phyloP scores from a whole-genome alignment of 2,113 vertebrate species.

The Cyanoderma ruficeps region DNA sequence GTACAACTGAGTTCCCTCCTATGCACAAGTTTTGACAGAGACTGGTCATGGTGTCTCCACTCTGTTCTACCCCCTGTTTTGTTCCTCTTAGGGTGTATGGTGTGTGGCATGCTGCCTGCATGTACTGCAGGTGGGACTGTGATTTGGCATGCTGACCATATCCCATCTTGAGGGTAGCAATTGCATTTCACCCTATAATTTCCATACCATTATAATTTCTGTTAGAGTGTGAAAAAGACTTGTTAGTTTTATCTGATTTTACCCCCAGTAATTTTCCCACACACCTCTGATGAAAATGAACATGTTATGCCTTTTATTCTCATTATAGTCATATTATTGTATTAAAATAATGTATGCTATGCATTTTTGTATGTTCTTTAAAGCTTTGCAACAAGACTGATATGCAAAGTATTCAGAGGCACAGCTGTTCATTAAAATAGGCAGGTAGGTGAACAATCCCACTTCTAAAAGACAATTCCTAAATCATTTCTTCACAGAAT shows the following conservation, averaged over 20 bases:
- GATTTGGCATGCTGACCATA: no score
- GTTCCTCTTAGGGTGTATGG: no score
- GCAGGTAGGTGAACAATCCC: background rate
- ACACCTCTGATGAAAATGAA: constrained; percentile 4
- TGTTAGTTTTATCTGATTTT: background rate
- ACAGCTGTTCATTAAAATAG: background rate
- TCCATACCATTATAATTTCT: background rate
- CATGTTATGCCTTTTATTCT: background rate
- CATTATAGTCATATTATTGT: background rate
- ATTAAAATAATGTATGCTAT: constrained; percentile 32
- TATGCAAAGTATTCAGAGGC: background rate
- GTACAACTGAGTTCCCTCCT: background rate
- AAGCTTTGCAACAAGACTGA: background rate
- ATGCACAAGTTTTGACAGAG: background rate
- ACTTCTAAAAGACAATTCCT: background rate
- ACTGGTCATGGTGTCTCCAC: no score
- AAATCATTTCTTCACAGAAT: background rate
- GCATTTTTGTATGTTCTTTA: constrained; percentile 17
- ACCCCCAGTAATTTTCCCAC: background rate
- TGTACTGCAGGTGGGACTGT: background rate
- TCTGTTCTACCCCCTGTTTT: fast-evolving
- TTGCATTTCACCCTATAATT: background rate
- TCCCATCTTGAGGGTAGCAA: background rate
- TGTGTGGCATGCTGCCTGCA: background rate
- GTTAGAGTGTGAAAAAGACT: background rate